A percentile compares a stretch with the other conserved stretches of the same genome.
These are phyloP conservation scores for Dynastes grantii DNA, from an alignment of 2,888 invertebrate species.

Conservation along the genomic window DNA sequence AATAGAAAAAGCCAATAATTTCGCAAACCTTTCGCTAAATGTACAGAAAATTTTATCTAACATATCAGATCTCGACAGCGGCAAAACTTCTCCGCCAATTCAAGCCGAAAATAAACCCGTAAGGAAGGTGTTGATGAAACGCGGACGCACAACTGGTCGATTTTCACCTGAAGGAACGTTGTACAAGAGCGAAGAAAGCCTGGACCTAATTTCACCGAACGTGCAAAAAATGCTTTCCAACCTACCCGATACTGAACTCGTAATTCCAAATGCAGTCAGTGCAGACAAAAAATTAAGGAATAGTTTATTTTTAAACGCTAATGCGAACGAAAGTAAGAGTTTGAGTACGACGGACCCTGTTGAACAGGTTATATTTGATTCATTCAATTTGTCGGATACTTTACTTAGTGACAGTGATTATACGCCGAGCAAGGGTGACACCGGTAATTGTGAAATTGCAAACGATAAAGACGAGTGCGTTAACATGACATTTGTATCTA, in stretches of 20 bases:
- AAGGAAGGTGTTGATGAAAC: slow-evolving; percentile 54
- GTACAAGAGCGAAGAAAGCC: slow-evolving; percentile 64
- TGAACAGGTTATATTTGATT: slow-evolving; percentile 62
- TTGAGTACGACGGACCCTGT: background rate
- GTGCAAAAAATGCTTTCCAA: slow-evolving; percentile 74
- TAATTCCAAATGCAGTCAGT: slow-evolving; percentile 52
- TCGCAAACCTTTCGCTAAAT: slow-evolving; percentile 76
- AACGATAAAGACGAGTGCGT: slow-evolving; percentile 50
- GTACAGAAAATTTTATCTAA: slow-evolving; percentile 77
- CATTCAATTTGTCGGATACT: slow-evolving; percentile 62
- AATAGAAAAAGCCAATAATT: slow-evolving; percentile 68
- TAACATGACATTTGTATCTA: slow-evolving; percentile 50
- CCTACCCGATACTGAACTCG: slow-evolving; percentile 69
- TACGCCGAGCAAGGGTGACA: slow-evolving; percentile 40
- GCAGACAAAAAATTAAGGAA: slow-evolving; percentile 48
- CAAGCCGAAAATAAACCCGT: slow-evolving; percentile 64
- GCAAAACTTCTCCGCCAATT: slow-evolving; percentile 61
- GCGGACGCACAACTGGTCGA: slow-evolving; percentile 29
- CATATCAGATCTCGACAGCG: slow-evolving; percentile 69
- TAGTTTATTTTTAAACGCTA: slow-evolving; percentile 49
- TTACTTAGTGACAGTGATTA: slow-evolving; percentile 53
- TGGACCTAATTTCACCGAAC: slow-evolving; percentile 70
- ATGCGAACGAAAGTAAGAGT: slow-evolving; percentile 31
- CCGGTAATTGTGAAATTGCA: slow-evolving; percentile 39
- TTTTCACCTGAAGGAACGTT: slow-evolving; percentile 45